These are phyloP conservation scores for Apeltes quadracus DNA, from an alignment of 2,113 vertebrate genomes.

Conservation along the genomic window DNA sequence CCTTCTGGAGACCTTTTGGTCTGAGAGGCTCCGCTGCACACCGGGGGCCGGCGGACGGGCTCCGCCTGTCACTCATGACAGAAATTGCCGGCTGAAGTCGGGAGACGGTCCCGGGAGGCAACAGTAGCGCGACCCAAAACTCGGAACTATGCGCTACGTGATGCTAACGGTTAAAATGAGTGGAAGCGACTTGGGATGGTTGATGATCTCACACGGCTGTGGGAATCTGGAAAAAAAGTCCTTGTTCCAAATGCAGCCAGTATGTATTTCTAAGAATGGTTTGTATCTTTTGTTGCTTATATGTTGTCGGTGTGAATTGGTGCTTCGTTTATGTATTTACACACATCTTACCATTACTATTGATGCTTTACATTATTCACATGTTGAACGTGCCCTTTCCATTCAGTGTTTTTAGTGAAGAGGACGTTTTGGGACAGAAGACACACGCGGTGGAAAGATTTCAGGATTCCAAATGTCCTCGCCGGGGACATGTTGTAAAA, in stretches of 20 bases:
- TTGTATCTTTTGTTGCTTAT: neutral
- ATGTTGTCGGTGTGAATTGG: neutral
- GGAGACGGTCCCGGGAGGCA: neutral
- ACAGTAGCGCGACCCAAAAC: neutral
- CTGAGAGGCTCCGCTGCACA: neutral
- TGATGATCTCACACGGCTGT: neutral
- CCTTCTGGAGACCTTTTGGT: neutral
- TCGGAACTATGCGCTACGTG: neutral
- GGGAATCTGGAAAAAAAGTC: neutral
- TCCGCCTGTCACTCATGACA: neutral
- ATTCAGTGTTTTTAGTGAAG: slow-evolving; percentile 25
- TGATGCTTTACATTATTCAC: neutral
- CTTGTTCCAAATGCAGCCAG: neutral
- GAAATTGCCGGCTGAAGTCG: neutral
- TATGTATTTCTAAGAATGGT: neutral
- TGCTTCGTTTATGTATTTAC: too few species aligned
- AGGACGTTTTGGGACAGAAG: neutral
- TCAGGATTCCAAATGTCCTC: neutral
- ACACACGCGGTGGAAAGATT: neutral
- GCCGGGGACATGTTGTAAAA: neutral
- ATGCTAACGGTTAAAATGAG: neutral
- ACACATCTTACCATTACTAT: too few species aligned
- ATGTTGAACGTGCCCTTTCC: neutral
- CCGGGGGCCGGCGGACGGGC: neutral
- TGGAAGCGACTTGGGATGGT: neutral